Percentiles rank a stretch among this genome's conserved stretches.
These are phyloP conservation scores for Osmerus mordax DNA, from an alignment of 2,113 vertebrate species.

Conservation along the genomic window DNA sequence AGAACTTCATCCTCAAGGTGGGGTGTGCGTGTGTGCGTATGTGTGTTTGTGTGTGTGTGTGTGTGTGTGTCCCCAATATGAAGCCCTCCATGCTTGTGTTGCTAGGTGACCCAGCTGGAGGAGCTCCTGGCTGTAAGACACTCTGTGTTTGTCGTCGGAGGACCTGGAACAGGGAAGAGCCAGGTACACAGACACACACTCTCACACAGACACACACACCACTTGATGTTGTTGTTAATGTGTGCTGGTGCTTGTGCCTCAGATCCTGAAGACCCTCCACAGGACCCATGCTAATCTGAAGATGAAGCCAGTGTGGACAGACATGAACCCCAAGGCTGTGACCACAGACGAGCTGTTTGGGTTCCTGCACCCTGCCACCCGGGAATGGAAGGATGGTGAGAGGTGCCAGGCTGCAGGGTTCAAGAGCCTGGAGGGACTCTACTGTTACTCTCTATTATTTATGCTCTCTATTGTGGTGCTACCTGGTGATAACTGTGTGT, in stretches of 20 bases:
- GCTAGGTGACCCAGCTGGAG: slow-evolving; percentile 73
- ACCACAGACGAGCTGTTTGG: slow-evolving; percentile 72
- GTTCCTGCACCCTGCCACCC: slow-evolving; percentile 72
- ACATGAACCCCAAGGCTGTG: slow-evolving; percentile 74
- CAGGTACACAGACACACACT: slow-evolving; percentile 53
- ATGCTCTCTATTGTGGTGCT: no score
- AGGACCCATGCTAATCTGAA: slow-evolving; percentile 70
- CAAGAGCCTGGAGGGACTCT: no score
- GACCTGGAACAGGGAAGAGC: slow-evolving; percentile 74
- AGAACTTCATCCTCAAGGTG: slow-evolving; percentile 88
- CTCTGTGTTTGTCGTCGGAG: slow-evolving; percentile 76
- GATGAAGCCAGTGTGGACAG: slow-evolving; percentile 67
- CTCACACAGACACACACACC: neutral
- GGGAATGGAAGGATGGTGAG: slow-evolving; percentile 76
- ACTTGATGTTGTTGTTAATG: neutral
- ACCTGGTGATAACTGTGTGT: no score
- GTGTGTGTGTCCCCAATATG: neutral
- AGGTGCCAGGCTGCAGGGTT: no score
- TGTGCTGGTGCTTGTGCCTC: slow-evolving; percentile 10
- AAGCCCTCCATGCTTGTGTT: slow-evolving; percentile 3
- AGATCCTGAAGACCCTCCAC: slow-evolving; percentile 73
- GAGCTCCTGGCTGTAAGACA: slow-evolving; percentile 70
- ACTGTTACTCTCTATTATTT: neutral
- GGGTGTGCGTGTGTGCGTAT: neutral
- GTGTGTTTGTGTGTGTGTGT: neutral